Evolutionary conservation across 2,113 vertebrate species (phyloP), one percentile per base, ranked within the genome.

Genomic region (Aptenodytes patagonicus): DNA sequence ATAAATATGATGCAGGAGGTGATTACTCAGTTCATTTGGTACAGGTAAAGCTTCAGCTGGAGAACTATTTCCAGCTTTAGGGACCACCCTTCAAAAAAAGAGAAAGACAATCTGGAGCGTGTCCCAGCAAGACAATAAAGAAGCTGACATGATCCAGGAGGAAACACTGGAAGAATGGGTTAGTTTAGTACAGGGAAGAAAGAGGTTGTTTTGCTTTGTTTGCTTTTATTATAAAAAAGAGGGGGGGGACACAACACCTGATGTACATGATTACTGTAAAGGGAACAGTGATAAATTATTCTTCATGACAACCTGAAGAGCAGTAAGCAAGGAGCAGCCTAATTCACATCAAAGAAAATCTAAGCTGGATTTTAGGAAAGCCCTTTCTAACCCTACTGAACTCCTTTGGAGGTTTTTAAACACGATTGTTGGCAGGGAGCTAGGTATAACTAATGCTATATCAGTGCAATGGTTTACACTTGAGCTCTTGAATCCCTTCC

Each of bases 171-270:
- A 69, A 83, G 22, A 86, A 83, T 7, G 15, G 2, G 7, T 60
- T 83, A 44, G 14, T 57, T 70, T 58, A 84, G 54, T 24, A 16
- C 52, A 70, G 31, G 18, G 24, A 87, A 84, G 16, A 78, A 57
- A 71, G 46, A 22, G 11, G 11, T n/a, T 57, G 9, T 0, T 93
- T 38, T 82, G 20, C 22, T 95, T 71, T 55, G 17, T 38, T 81
- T 90, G 16, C 3, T 91, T 90, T 40, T 38, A 36, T 64, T 31
- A 68, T 62, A 11, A 40, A 58, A 81, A 44, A 8, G 22, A 4
- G 4, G 21, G 4, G 1, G 0, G 13, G 3, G 1, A 13, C 15
- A 57, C 13, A 10, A 51, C 47, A 72, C 2, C 16, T 60, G 55
- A 49, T 40, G 9, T 4, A 77, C 31, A 15, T 13, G 2, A 28